A percentile compares a stretch with the other conserved stretches of the same genome.
Evolutionary conservation across 2,113 vertebrate species (phyloP).

Genomic region (Choloepus hoffmanni): DNA sequence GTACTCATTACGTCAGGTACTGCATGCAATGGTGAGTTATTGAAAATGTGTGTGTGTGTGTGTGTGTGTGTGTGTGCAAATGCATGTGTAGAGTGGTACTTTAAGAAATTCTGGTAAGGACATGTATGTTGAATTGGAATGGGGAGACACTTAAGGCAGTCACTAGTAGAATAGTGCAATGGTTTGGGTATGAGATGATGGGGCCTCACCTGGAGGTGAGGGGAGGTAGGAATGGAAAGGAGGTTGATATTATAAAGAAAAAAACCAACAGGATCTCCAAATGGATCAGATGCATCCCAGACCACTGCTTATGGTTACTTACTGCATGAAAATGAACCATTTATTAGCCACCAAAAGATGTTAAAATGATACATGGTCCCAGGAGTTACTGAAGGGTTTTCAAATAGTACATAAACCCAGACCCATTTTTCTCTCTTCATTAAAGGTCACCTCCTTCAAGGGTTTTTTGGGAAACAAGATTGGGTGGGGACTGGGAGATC

Average conservation of each 20-base stretch:
- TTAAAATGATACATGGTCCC: neutral
- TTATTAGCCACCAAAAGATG: neutral
- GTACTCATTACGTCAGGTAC: neutral
- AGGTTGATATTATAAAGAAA: neutral
- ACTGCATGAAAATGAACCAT: neutral
- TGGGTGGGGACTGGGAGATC: fast-evolving
- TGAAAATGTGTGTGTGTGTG: too few relatives aligned
- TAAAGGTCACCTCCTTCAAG: neutral
- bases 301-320: neutral
- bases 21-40: neutral
- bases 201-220: neutral
- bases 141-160: neutral
- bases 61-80: neutral
- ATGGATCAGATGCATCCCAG: too few relatives aligned
- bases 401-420: neutral
- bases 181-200: neutral
- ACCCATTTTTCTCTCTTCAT: neutral
- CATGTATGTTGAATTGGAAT: neutral
- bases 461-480: neutral
- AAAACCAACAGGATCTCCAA: neutral
- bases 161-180: neutral
- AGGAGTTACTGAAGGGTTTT: neutral
- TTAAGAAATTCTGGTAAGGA: neutral
- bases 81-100: neutral
- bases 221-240: neutral